Percentiles rank a stretch among this genome's conserved stretches.
Conservation (phyloP, 2,797 vertebrate species). For the Mus spretus region DNA sequence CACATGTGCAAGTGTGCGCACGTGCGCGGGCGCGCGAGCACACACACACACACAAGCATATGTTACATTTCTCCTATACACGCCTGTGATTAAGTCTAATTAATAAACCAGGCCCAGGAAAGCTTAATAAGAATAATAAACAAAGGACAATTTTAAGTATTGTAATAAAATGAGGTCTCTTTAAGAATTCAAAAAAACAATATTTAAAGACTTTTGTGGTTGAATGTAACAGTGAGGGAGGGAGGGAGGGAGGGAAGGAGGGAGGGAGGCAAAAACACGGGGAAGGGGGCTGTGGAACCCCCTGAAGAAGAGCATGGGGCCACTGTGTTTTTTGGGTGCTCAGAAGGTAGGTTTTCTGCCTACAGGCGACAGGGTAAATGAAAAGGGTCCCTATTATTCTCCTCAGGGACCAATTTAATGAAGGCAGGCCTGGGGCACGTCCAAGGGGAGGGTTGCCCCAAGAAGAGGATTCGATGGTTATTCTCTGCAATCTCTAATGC, state of each 20-base stretch:
- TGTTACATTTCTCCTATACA: neutral
- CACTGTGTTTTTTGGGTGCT: slow-evolving; percentile 1
- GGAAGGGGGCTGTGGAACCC: neutral
- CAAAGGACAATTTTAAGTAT: neutral
- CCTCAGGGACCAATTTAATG: neutral
- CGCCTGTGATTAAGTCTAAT: neutral
- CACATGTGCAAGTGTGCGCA: neutral
- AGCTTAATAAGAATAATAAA: neutral
- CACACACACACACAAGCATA: neutral
- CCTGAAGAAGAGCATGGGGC: neutral
- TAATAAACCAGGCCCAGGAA: neutral
- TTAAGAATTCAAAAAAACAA: neutral
- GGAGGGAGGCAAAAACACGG: neutral
- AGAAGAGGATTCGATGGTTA: too few species aligned
- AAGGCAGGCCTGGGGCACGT: neutral
- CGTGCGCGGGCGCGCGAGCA: too few species aligned
- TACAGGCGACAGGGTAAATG: neutral
- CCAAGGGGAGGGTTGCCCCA: neutral
- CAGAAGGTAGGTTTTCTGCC: neutral
- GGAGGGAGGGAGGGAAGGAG: neutral
- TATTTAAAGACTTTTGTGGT: neutral
- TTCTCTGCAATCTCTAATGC: accelerated
- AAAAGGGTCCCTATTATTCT: neutral
- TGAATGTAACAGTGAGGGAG: neutral
- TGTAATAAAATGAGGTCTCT: neutral